Conservation (phyloP, 2,888 invertebrate species). For the Agrotis puta region DNA sequence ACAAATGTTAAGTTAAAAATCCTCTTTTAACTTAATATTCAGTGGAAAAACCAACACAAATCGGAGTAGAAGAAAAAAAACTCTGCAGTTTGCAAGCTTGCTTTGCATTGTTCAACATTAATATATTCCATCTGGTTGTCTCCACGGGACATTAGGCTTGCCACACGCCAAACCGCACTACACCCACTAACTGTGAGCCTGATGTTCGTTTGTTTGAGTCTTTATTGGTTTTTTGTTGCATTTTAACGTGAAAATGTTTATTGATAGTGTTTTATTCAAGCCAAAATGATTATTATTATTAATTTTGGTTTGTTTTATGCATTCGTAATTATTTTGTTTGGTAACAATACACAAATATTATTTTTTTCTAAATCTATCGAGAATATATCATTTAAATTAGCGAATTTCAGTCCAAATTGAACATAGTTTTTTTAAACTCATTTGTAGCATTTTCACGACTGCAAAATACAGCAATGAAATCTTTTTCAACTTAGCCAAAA, state of each 20-base stretch:
- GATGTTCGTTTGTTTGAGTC: constrained; percentile 32
- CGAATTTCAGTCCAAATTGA: too few species aligned
- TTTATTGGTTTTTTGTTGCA: constrained; percentile 25
- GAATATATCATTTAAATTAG: too few species aligned
- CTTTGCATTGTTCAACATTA: constrained; percentile 67
- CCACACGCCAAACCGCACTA: constrained; percentile 51
- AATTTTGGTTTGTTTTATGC: background rate
- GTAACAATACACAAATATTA: background rate
- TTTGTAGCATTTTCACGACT: too few species aligned
- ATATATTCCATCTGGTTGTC: constrained; percentile 73
- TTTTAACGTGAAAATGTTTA: constrained; percentile 9
- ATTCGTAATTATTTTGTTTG: constrained; percentile 13
- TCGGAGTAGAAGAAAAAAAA: constrained; percentile 24
- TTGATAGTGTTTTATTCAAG: constrained; percentile 18
- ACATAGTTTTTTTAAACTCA: too few species aligned
- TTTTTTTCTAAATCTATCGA: too few species aligned
- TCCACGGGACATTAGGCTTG: constrained; percentile 70
- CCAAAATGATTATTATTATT: background rate
- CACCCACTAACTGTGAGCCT: constrained; percentile 24
- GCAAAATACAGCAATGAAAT: too few species aligned
- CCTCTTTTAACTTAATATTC: constrained; percentile 4
- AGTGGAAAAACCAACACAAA: constrained; percentile 8
- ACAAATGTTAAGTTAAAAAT: background rate
- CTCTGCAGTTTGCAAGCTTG: constrained; percentile 43
- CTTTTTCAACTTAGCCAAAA: background rate